Evolutionary conservation across 64 coral and sea anemone genomes (phyloP), one percentile per base, ranked within the genome.

Genomic region (Exaiptasia diaphana): DNA sequence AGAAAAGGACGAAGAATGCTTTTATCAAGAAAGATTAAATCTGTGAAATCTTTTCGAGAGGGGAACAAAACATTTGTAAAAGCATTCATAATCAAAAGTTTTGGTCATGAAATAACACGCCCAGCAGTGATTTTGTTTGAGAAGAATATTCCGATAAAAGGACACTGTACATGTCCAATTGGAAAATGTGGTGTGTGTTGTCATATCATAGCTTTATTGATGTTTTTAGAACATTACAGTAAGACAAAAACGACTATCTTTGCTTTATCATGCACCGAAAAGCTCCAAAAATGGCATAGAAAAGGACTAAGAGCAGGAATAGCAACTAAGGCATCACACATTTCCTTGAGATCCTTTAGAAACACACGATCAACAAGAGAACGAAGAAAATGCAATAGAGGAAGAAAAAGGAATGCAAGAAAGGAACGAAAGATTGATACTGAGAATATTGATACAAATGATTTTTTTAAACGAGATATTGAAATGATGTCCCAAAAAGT

Each of bases 81-180:
- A 83, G 81, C 81, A 45, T 54, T 59, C 33, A 83, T 83, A 70
- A 83, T 55, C 8, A 73, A 83, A 83, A 55, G 30, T 46, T 83
- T 55, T 67, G 61, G 64, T 27, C 70, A 74, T 28, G 70, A 74
- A 45, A 74, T 50, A 50, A 82, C 63, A 20, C 35, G 20, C 27
- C 67, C 50, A 4, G 64, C 67, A 13, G 67, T 83, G 20, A 1
- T 83, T 38, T 35, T 83, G 64, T 83, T 83, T 72, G 21, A 38
- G 5, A 57, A 83, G n/a, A 57, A 23, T 20, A 46, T 57, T 32
- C 81, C 81, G 36, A 50, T 83, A 9, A 83, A 83, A 70, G 81
- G 29, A 55, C 33, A 83, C 68, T 83, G 67, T 29, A 75, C 46
- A 21, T 61, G 50, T 23, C 40, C 67, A 12, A 83, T 71, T 55